Evolutionary conservation across 2,888 invertebrate genomes (phyloP).

Genomic region (Ochropleura plecta): DNA sequence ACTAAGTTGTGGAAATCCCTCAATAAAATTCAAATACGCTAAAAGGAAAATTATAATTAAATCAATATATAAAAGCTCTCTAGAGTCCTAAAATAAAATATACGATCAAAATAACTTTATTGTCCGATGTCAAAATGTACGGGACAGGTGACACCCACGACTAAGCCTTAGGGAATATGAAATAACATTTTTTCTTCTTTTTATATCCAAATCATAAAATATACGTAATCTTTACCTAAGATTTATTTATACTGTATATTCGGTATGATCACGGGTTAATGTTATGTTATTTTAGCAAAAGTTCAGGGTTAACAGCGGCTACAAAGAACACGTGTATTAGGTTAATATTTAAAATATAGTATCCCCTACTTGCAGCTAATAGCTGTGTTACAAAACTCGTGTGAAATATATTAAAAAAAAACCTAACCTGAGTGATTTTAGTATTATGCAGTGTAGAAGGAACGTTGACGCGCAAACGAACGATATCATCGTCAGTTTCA

Average conservation of each 20-base stretch:
- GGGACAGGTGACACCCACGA: constrained; percentile 48
- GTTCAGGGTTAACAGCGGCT: background rate
- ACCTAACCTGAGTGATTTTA: too few species aligned
- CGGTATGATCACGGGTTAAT: background rate
- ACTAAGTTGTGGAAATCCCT: background rate
- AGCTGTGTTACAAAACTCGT: background rate
- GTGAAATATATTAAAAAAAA: background rate
- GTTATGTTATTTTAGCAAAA: background rate
- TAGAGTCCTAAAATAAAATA: constrained; percentile 31
- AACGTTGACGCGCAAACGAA: too few species aligned
- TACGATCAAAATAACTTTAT: constrained; percentile 31
- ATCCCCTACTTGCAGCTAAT: too few species aligned
- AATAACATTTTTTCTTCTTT: constrained; percentile 31
- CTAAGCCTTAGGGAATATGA: constrained; percentile 37
- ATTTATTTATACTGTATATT: constrained; percentile 9
- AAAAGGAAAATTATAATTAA: constrained; percentile 26
- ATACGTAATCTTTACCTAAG: background rate
- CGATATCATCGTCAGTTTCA: too few species aligned
- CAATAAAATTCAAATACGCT: constrained; percentile 10
- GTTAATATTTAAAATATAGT: too few species aligned
- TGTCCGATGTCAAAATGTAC: constrained; percentile 28
- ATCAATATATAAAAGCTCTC: constrained; percentile 33
- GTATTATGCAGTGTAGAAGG: too few species aligned
- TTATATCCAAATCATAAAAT: constrained; percentile 32
- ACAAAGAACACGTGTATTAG: background rate